Conservation (phyloP, 2,888 invertebrate species). For the Spodoptera littoralis region DNA sequence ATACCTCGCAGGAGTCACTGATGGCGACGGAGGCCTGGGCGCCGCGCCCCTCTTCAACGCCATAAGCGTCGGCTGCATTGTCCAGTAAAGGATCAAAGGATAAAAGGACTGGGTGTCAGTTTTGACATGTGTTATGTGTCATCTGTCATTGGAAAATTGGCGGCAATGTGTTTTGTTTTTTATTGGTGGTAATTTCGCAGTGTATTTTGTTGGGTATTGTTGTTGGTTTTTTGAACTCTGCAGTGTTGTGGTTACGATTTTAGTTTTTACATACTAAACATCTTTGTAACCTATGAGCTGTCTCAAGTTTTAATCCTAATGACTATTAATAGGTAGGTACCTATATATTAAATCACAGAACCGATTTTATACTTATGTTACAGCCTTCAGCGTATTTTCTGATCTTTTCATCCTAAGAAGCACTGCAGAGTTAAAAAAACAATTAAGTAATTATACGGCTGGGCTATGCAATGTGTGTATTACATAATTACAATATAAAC, state of each 20-base stretch:
- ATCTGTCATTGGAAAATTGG: slow-evolving; percentile 31
- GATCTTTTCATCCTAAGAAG: neutral
- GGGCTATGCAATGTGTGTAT: slow-evolving; percentile 7
- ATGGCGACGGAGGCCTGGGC: slow-evolving; percentile 81
- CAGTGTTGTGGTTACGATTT: slow-evolving; percentile 1
- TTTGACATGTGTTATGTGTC: slow-evolving; percentile 3
- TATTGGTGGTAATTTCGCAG: slow-evolving; percentile 12
- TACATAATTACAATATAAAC: neutral
- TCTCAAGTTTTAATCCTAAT: too few species aligned
- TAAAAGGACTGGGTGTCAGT: slow-evolving; percentile 9
- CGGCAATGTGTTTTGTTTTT: slow-evolving; percentile 26
- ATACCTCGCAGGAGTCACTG: slow-evolving; percentile 72
- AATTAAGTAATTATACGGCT: neutral
- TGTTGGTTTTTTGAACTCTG: slow-evolving; percentile 19
- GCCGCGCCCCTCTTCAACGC: slow-evolving; percentile 78
- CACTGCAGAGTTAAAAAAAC: slow-evolving; percentile 32
- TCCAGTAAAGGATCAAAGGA: slow-evolving; percentile 63
- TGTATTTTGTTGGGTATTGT: neutral
- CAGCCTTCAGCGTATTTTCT: too few species aligned
- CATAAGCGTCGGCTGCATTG: slow-evolving; percentile 75
- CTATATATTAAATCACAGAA: too few species aligned
- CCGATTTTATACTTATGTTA: too few species aligned
- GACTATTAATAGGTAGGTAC: too few species aligned
- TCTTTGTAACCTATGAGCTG: too few species aligned
- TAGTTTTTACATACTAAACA: too few species aligned